phyloP scores from a whole-genome alignment of 2,797 vertebrate species.

The Megaceryle alcyon region DNA sequence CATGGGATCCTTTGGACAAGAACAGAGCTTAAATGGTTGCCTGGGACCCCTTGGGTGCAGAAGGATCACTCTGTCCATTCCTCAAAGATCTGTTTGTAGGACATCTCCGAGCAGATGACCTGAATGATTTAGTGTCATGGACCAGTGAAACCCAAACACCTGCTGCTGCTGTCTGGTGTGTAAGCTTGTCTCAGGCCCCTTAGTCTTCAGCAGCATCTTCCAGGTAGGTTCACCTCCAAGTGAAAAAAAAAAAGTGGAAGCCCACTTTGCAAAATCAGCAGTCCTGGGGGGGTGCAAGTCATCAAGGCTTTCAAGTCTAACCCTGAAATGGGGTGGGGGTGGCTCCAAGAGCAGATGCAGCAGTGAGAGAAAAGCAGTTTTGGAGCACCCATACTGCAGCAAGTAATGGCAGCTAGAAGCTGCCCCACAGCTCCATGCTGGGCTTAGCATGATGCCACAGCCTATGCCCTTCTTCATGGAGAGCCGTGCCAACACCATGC shows the following conservation, averaged over 20 bases:
- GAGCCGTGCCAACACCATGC: not conserved
- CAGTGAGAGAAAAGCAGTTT: not conserved
- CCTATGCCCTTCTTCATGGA: not conserved
- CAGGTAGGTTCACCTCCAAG: not conserved
- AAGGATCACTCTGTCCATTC: not conserved
- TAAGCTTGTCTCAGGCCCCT: too few species aligned
- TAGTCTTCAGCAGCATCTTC: not conserved
- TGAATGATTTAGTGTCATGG: not conserved
- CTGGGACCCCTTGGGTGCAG: not conserved
- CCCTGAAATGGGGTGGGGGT: not conserved
- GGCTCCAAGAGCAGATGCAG: not conserved
- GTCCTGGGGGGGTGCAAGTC: not conserved
- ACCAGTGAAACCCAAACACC: not conserved
- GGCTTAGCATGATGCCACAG: not conserved
- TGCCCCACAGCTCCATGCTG: rapidly evolving
- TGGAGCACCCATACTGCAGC: not conserved
- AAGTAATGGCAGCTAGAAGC: not conserved
- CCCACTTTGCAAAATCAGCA: not conserved
- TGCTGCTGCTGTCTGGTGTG: rapidly evolving
- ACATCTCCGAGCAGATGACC: not conserved
- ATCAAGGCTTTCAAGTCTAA: not conserved
- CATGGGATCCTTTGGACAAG: not conserved
- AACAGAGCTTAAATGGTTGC: not conserved
- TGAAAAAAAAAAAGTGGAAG: not conserved
- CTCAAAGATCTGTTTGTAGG: not conserved